Evolutionary conservation across 2,113 vertebrate genomes (phyloP).

Genomic region (Calcarius ornatus): DNA sequence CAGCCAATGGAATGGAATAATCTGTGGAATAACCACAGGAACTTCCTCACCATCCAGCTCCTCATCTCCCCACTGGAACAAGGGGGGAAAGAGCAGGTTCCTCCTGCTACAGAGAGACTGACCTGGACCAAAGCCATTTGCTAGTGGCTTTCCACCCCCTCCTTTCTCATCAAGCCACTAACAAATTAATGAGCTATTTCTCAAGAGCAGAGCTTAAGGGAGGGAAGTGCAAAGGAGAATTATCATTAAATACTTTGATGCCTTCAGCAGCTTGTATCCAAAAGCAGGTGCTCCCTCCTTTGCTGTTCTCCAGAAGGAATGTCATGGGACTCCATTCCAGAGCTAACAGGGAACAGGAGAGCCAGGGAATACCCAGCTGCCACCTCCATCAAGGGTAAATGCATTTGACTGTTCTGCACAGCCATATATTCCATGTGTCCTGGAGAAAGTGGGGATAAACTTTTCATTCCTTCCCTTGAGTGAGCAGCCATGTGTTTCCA

Average conservation of each 20-base stretch:
- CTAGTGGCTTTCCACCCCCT: not conserved
- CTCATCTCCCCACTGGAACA: not conserved
- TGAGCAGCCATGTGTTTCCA: not conserved
- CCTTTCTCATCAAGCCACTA: not conserved
- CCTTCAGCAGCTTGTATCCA: not conserved
- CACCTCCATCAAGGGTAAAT: not conserved
- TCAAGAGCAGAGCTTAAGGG: constrained; percentile 11
- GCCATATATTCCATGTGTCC: not conserved
- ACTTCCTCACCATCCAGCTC: not conserved
- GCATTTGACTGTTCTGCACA: not conserved
- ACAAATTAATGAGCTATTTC: constrained; percentile 8
- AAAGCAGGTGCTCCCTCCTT: not conserved
- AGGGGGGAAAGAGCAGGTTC: not conserved
- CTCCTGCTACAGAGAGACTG: not conserved
- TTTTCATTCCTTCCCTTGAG: not conserved
- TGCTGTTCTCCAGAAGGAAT: not conserved
- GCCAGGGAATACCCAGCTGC: not conserved
- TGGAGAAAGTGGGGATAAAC: not conserved
- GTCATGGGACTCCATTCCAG: not conserved
- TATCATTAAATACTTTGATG: not conserved
- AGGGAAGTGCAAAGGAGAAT: not conserved
- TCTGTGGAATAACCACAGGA: not conserved
- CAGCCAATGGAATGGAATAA: not conserved
- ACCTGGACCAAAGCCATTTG: not conserved
- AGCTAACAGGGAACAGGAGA: not conserved